Conservation (phyloP, 2,113 vertebrate genomes). For the Noturus placidus region DNA sequence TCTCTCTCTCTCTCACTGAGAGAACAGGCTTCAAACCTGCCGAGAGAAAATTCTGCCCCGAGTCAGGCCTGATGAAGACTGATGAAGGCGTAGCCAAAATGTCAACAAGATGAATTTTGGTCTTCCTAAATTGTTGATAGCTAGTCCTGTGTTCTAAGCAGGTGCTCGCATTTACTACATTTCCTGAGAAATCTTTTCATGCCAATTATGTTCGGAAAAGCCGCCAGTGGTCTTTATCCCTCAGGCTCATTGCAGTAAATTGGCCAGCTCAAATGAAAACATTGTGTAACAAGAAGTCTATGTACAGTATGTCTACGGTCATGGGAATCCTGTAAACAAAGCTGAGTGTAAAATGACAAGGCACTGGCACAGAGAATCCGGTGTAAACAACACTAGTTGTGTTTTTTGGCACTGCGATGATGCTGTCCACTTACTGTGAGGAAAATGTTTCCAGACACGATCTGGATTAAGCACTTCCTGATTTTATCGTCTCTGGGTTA, state of each 20-base stretch:
- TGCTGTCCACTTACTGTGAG: not conserved
- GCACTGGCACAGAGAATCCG: not conserved
- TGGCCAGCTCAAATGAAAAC: not conserved
- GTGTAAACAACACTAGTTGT: not conserved
- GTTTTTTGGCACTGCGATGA: not conserved
- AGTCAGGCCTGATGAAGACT: slow-evolving; percentile 11
- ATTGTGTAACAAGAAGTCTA: not conserved
- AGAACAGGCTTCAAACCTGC: slow-evolving; percentile 28
- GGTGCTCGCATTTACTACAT: not conserved
- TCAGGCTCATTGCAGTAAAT: not conserved
- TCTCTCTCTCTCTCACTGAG: no score
- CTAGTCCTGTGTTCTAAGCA: not conserved
- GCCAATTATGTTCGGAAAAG: not conserved
- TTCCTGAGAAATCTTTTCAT: not conserved
- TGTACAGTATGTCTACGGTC: not conserved
- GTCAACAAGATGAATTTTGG: not conserved
- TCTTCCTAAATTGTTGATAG: not conserved
- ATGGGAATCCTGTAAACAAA: not conserved
- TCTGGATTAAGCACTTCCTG: not conserved
- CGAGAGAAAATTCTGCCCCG: not conserved
- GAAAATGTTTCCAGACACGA: not conserved
- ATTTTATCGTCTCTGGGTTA: not conserved
- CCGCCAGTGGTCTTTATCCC: not conserved
- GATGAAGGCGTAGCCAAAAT: not conserved
- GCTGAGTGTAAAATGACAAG: not conserved